Percentiles rank a stretch among this genome's conserved stretches.
These are phyloP conservation scores for Cacoxenus indagator DNA, from an alignment of 2,888 invertebrate species.

Conservation along the genomic window DNA sequence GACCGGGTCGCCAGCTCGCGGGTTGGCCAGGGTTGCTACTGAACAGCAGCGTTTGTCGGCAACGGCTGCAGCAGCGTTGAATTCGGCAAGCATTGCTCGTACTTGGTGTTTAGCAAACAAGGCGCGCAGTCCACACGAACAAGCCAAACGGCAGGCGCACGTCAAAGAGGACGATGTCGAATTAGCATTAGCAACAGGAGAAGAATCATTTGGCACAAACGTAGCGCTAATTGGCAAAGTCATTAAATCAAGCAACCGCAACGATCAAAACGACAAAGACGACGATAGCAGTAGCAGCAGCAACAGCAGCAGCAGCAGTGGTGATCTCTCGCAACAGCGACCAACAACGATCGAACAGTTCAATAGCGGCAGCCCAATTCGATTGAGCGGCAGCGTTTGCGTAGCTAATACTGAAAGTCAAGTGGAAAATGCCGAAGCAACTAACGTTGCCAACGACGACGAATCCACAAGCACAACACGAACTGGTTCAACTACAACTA, in stretches of 20 bases:
- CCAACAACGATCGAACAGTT: slow-evolving; percentile 8
- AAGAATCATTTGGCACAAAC: slow-evolving; percentile 45
- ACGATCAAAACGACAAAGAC: neutral
- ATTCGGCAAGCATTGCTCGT: slow-evolving; percentile 26
- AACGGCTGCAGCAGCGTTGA: neutral
- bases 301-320: neutral
- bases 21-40: neutral
- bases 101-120: slow-evolving; percentile 44
- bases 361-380: neutral
- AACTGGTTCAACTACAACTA: slow-evolving; percentile 35
- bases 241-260: neutral
- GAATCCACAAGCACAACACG: slow-evolving; percentile 38
- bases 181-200: slow-evolving; percentile 25
- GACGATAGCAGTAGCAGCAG: neutral
- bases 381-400: slow-evolving; percentile 1
- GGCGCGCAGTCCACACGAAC: slow-evolving; percentile 48
- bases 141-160: slow-evolving; percentile 53
- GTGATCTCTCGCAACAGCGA: slow-evolving; percentile 22
- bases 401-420: slow-evolving; percentile 19
- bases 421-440: slow-evolving; percentile 25
- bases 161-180: slow-evolving; percentile 38
- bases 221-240: slow-evolving; percentile 48
- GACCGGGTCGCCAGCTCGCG: neutral
- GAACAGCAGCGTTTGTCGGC: neutral
- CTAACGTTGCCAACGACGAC: neutral